Conservation (phyloP, 2,797 vertebrate species). For the Cirrhinus mrigala region DNA sequence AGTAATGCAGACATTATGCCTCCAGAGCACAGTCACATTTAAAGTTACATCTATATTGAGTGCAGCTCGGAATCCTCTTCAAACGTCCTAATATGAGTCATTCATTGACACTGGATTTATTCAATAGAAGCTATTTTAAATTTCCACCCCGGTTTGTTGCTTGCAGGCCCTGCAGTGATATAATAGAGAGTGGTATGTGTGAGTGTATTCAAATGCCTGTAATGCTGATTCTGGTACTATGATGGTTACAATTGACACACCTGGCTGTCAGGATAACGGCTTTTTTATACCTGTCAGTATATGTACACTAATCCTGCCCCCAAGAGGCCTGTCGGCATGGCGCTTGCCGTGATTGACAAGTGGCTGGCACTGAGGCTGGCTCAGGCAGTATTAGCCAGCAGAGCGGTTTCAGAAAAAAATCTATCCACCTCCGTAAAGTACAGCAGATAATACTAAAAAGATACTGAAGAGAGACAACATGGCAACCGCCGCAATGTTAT, state of each 20-base stretch:
- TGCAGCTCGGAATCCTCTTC: constrained; percentile 2
- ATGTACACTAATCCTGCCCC: constrained; percentile 46
- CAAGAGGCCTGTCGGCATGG: constrained; percentile 39
- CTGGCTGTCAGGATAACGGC: constrained; percentile 44
- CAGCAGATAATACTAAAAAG: constrained; percentile 18
- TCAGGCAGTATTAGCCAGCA: constrained; percentile 10
- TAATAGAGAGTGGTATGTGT: neutral
- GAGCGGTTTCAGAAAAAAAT: constrained; percentile 37
- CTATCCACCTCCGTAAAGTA: constrained; percentile 27
- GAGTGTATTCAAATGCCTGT: neutral
- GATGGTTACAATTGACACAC: constrained; percentile 42
- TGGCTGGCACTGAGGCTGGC: constrained; percentile 31
- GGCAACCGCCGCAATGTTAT: neutral
- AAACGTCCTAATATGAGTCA: constrained; percentile 1
- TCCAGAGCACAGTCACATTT: neutral
- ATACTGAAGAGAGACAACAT: neutral
- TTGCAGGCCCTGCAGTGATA: neutral
- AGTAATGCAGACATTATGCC: neutral
- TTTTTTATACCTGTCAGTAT: constrained; percentile 38
- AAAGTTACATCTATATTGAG: constrained; percentile 14
- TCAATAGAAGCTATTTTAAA: constrained; percentile 8
- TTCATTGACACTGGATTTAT: neutral
- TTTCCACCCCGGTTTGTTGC: neutral
- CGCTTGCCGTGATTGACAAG: constrained; percentile 47
- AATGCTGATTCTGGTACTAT: constrained; percentile 26